Evolutionary conservation across 2,113 vertebrate species (phyloP).

Genomic region (Ailurus styani): DNA sequence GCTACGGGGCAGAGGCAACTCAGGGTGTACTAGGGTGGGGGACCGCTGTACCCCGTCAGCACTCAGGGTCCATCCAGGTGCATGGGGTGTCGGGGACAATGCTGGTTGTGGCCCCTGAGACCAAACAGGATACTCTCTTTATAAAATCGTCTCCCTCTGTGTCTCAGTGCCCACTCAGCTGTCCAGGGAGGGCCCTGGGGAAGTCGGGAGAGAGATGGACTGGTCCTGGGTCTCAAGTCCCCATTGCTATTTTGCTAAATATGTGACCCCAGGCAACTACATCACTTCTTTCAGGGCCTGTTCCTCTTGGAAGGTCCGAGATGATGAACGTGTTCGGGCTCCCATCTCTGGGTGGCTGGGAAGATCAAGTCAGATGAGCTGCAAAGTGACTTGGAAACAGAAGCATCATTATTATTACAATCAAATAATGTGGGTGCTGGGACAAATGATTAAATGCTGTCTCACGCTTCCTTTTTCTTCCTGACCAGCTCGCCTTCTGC

Average conservation of each 20-base stretch:
- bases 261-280: not conserved
- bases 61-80: not conserved
- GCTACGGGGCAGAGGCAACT: not conserved
- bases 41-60: not conserved
- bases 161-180: not conserved
- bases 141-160: not conserved
- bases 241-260: not conserved
- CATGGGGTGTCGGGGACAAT: no score
- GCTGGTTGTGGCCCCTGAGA: not conserved
- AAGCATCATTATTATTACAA: not conserved
- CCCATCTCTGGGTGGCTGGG: rapidly evolving
- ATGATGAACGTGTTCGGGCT: not conserved
- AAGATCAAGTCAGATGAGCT: not conserved
- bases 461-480: not conserved
- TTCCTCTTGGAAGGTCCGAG: not conserved
- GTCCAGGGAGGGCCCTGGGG: not conserved
- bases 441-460: not conserved
- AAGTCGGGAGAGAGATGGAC: not conserved
- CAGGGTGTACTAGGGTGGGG: not conserved
- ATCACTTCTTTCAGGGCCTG: not conserved
- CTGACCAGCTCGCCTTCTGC: not conserved
- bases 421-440: not conserved
- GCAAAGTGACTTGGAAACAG: not conserved
- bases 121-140: not conserved
- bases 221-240: not conserved